Percentiles rank a stretch among this genome's conserved stretches.
phyloP scores from a whole-genome alignment of 2,797 vertebrate species.

The Pseudopleuronectes americanus region DNA sequence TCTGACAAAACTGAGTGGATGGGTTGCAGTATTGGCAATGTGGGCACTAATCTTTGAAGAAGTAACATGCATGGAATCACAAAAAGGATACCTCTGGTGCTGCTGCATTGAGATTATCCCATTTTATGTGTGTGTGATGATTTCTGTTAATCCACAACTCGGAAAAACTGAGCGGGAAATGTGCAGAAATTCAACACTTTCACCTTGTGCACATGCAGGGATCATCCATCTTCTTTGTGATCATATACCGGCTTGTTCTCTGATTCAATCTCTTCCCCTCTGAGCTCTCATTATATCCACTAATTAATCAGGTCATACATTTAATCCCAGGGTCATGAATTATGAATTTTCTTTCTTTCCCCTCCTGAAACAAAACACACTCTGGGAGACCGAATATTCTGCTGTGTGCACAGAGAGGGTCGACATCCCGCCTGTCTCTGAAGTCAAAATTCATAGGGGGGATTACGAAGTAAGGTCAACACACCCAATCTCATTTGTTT shows the following conservation, averaged over 20 bases:
- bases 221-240: slow-evolving; percentile 48
- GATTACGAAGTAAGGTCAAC: slow-evolving; percentile 73
- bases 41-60: background rate
- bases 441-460: slow-evolving; percentile 47
- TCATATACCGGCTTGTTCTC: slow-evolving; percentile 19
- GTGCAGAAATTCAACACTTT: slow-evolving; percentile 1
- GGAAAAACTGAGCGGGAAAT: background rate
- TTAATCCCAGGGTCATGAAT: slow-evolving; percentile 53
- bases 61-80: too few relatives aligned
- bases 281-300: slow-evolving; percentile 29
- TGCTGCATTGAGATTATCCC: background rate
- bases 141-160: background rate
- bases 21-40: background rate
- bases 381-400: slow-evolving; percentile 5
- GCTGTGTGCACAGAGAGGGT: slow-evolving; percentile 14
- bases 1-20: background rate
- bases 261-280: slow-evolving; percentile 19
- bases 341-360: slow-evolving; percentile 22
- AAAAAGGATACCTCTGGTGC: too few relatives aligned
- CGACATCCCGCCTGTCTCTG: slow-evolving; percentile 18
- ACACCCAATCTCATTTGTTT: slow-evolving; percentile 73
- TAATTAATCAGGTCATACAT: slow-evolving; percentile 61
- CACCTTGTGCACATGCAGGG: slow-evolving; percentile 16
- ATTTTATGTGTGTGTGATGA: background rate
- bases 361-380: slow-evolving; percentile 3